These are phyloP conservation scores for Seira sanloemensis DNA, from an alignment of 2,888 invertebrate genomes.

Conservation along the genomic window DNA sequence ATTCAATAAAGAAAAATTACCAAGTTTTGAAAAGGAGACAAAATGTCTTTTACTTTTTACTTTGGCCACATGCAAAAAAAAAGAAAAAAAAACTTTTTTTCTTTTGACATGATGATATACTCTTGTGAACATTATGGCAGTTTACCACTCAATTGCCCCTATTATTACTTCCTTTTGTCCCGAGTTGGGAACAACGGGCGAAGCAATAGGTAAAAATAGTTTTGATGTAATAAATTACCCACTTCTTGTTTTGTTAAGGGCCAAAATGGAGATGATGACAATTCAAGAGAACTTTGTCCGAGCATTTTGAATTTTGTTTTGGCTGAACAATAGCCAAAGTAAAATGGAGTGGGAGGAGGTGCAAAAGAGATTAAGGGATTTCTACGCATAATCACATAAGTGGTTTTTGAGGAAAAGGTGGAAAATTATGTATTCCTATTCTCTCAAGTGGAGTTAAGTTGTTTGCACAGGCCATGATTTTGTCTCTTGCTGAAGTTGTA, in stretches of 20 bases:
- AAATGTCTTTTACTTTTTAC: not conserved
- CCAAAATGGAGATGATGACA: slow-evolving; percentile 7
- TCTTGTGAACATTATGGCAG: too few relatives aligned
- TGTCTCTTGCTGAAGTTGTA: not conserved
- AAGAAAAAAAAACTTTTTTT: not conserved
- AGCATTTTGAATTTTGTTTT: slow-evolving; percentile 12
- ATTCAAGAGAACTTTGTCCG: not conserved
- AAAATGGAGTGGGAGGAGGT: slow-evolving; percentile 19
- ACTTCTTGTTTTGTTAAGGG: too few relatives aligned
- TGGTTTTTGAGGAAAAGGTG: not conserved
- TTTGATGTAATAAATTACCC: slow-evolving; percentile 12
- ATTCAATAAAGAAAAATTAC: slow-evolving; percentile 29
- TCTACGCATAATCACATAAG: slow-evolving; percentile 29
- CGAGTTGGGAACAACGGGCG: not conserved
- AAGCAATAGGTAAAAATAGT: not conserved
- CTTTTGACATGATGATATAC: not conserved
- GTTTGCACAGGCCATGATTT: not conserved
- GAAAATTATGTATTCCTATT: not conserved
- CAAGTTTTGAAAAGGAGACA: slow-evolving; percentile 24
- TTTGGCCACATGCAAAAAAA: too few relatives aligned
- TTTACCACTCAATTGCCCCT: slow-evolving; percentile 55
- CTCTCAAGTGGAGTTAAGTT: slow-evolving; percentile 10
- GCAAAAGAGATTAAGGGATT: slow-evolving; percentile 53
- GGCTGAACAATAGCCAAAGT: slow-evolving; percentile 26
- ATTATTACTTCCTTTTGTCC: slow-evolving; percentile 25